These are phyloP conservation scores for Pitta sordida DNA, from an alignment of 2,113 vertebrate species.

Conservation along the genomic window DNA sequence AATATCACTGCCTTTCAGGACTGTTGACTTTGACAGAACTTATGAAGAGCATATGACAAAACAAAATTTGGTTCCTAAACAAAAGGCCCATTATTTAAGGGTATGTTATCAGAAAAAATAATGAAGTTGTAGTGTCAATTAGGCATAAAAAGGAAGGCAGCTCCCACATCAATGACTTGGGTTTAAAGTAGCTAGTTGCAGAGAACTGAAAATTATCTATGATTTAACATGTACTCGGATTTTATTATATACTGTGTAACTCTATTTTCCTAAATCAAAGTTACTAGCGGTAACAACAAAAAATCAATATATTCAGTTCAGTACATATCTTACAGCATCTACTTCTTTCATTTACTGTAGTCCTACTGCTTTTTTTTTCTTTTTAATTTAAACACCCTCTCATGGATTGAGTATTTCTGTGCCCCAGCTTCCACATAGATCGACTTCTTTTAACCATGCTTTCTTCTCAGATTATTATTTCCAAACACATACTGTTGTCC, in stretches of 20 bases:
- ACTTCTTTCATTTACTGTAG: background rate
- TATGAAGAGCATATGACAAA: background rate
- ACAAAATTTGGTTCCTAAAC: background rate
- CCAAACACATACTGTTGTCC: background rate
- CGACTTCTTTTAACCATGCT: background rate
- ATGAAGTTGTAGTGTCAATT: background rate
- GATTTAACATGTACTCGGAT: background rate
- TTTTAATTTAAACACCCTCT: background rate
- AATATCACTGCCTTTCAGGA: background rate
- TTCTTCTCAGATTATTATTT: background rate
- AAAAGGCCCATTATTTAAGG: background rate
- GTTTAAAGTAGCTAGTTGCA: background rate
- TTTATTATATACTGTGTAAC: background rate
- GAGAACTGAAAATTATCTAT: background rate
- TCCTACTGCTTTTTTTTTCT: background rate
- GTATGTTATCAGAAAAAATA: background rate
- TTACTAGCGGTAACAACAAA: background rate
- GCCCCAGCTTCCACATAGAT: background rate
- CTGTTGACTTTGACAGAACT: background rate
- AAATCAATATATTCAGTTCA: background rate
- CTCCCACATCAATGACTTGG: background rate
- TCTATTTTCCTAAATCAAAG: background rate
- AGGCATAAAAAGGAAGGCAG: background rate
- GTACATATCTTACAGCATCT: background rate
- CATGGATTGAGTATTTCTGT: background rate